A percentile compares a stretch with the other conserved stretches of the same genome.
Evolutionary conservation across 2,113 vertebrate species (phyloP).

Genomic region (Anas platyrhynchos): DNA sequence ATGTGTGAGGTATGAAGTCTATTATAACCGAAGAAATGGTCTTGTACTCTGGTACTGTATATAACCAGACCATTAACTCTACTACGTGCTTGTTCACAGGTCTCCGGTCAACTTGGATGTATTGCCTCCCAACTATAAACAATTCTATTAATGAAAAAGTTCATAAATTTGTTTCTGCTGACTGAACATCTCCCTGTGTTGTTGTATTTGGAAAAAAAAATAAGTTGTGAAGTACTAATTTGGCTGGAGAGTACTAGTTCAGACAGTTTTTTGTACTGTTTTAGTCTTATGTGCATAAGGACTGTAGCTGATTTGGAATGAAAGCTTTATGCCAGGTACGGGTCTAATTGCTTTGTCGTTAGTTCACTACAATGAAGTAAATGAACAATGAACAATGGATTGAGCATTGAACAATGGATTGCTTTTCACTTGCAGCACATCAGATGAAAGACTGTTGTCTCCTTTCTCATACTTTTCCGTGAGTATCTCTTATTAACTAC

Average conservation of each 20-base stretch:
- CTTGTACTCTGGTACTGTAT: not conserved
- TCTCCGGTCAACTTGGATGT: not conserved
- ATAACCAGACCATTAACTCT: not conserved
- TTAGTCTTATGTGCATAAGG: not conserved
- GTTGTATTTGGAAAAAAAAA: not conserved
- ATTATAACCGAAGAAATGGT: not conserved
- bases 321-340: not conserved
- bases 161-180: not conserved
- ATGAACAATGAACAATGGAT: not conserved
- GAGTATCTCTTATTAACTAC: not conserved
- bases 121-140: not conserved
- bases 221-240: not conserved
- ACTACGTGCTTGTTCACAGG: not conserved
- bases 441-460: accelerated
- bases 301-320: not conserved
- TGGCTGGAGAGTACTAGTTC: not conserved
- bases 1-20: not conserved
- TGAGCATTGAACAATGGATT: not conserved
- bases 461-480: not conserved
- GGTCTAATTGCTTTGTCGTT: not conserved
- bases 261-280: not conserved
- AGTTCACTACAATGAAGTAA: not conserved
- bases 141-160: not conserved
- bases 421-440: not conserved
- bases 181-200: not conserved